Base-by-base conservation (phyloP, 2,113 vertebrate species). In the Sinocyclocheilus maitianheensis region DNA sequence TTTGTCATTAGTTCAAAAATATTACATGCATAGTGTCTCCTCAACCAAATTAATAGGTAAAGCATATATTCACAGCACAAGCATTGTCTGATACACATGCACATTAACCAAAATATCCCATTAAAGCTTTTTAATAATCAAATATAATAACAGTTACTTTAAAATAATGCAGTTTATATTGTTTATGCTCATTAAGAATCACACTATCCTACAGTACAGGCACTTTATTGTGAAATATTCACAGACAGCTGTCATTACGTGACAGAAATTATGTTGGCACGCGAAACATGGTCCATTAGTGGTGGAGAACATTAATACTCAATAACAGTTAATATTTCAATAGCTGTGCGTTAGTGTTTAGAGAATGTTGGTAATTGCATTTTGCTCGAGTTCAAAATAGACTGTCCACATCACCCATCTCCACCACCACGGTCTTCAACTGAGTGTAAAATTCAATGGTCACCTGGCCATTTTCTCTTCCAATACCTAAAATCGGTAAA, bases 341-440 rank as follows among this genome's bases (percentile, higher is more conserved):
- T 5, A 58, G 37, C 18, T 22, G 2, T 20, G 18, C 1, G 1
- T 37, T 11, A 62, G 34, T 80, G 13, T 62, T 79, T 9, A 62
- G 30, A 22, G 1, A 14, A 60, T 5, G 6, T 63, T 13, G 5
- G 5, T 79, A 22, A 62, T 58, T 24, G 1, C 14, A 26, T n/a
- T 2, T 78, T 58, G 7, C 9, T 30, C 6, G 16, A 34, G 48
- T 79, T 94, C 95, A 99, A 89, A 99, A 98, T 0, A 93, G 94
- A 5, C 96, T 96, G 77, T 98, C 96, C 89, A 99, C 97, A 0
- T 98, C 95, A 0, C 97, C 97, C 98, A 99, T 97, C 93, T 99
- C 97, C 91, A 99, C 97, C 0, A 94, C 97, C 88, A 99, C 96
- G 0, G 97, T 97, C 95, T 99, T 99, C 72, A 99, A 91, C 84